Evolutionary conservation across 2,888 invertebrate species (phyloP).

Genomic region (Girardia tigrina): DNA sequence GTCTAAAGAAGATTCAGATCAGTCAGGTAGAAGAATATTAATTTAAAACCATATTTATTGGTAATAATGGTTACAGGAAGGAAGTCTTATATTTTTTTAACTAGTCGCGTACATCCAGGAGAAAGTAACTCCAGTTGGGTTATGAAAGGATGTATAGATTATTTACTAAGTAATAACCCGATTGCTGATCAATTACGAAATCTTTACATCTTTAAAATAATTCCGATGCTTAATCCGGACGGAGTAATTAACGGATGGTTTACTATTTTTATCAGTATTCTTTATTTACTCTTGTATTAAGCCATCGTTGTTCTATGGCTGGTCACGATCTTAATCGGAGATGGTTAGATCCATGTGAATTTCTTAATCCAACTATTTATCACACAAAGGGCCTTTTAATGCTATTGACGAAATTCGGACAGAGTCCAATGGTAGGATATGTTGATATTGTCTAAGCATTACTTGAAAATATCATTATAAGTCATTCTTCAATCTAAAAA

Average conservation of each 20-base stretch:
- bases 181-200: conserved; percentile 59
- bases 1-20: background rate
- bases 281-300: conserved; percentile 52
- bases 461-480: too few species aligned
- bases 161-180: conserved; percentile 56
- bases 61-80: background rate
- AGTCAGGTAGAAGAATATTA: background rate
- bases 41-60: background rate
- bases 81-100: conserved; percentile 57
- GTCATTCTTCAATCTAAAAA: too few species aligned
- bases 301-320: conserved; percentile 49
- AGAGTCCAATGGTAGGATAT: conserved; percentile 49
- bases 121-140: conserved; percentile 88
- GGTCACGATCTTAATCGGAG: conserved; percentile 49
- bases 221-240: conserved; percentile 89
- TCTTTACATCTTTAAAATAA: conserved; percentile 81
- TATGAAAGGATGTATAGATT: conserved; percentile 75
- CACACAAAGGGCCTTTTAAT: conserved; percentile 59
- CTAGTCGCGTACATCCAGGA: conserved; percentile 81
- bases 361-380: conserved; percentile 74
- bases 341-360: conserved; percentile 47
- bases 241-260: conserved; percentile 62
- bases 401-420: conserved; percentile 54
- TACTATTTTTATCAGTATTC: background rate
- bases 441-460: too few species aligned